These are phyloP conservation scores for Oncorhynchus nerka DNA, from an alignment of 2,113 vertebrate species.

Conservation along the genomic window DNA sequence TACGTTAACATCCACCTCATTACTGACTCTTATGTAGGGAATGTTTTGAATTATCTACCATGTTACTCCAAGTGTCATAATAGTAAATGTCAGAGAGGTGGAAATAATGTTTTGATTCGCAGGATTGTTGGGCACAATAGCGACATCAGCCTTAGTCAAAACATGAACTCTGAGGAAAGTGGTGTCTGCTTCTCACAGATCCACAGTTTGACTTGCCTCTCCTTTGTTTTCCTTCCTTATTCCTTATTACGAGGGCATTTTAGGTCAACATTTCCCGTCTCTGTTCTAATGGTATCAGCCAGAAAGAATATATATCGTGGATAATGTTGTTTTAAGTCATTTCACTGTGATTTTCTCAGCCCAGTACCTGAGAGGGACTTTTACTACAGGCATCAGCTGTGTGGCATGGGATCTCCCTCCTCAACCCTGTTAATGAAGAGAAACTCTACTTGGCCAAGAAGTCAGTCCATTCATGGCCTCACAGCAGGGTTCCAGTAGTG, in stretches of 20 bases:
- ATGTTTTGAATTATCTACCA: conserved; percentile 1
- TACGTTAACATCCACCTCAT: not conserved
- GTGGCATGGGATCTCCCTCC: not conserved
- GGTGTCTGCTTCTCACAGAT: not conserved
- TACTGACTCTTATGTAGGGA: conserved; percentile 4
- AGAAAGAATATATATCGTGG: too few relatives aligned
- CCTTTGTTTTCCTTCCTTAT: too few relatives aligned
- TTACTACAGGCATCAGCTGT: not conserved
- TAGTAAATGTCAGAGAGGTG: not conserved
- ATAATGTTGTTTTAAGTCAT: too few relatives aligned
- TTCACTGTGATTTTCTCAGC: too few relatives aligned
- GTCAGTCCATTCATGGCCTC: not conserved
- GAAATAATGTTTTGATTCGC: not conserved
- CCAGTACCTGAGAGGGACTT: not conserved
- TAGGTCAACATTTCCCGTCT: too few relatives aligned
- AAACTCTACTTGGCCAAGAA: not conserved
- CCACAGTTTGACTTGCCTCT: not conserved
- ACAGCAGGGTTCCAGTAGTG: not conserved
- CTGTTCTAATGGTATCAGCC: not conserved
- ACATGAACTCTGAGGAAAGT: not conserved
- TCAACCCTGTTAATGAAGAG: not conserved
- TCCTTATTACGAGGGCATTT: too few relatives aligned
- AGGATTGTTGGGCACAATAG: not conserved
- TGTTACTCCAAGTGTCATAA: not conserved
- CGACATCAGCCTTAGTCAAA: too few relatives aligned